Conservation (phyloP, 2,888 invertebrate genomes). For the Ellobium chinense region DNA sequence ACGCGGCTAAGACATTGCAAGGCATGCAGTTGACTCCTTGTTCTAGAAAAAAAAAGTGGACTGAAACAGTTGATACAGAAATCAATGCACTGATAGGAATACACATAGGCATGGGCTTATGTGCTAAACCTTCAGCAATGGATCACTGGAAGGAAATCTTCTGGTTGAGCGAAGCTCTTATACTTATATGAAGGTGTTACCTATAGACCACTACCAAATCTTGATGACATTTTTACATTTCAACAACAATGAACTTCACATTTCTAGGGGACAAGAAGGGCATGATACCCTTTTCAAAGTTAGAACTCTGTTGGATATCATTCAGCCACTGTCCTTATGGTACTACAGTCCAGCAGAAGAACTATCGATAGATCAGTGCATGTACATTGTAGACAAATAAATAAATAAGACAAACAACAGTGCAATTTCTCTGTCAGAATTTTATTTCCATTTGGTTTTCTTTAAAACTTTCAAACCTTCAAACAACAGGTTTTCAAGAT, state of each 20-base stretch:
- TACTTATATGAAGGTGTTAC: background rate
- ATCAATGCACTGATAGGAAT: constrained; percentile 40
- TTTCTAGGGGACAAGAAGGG: constrained; percentile 19
- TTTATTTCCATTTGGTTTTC: too few species aligned
- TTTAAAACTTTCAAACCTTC: too few species aligned
- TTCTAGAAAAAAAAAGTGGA: constrained; percentile 31
- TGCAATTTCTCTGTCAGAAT: too few species aligned
- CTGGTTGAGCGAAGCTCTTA: constrained; percentile 16
- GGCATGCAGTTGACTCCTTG: too few species aligned
- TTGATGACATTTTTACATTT: constrained; percentile 8
- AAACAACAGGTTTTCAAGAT: too few species aligned
- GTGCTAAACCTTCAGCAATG: constrained; percentile 24
- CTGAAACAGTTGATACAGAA: constrained; percentile 16
- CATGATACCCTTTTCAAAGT: constrained; percentile 22
- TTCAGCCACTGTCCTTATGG: background rate
- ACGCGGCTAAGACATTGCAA: too few species aligned
- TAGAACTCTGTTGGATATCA: background rate
- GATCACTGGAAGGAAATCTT: constrained; percentile 32
- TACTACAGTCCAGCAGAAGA: background rate
- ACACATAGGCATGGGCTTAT: constrained; percentile 43
- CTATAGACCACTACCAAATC: background rate
- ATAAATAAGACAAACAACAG: too few species aligned
- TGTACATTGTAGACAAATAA: too few species aligned
- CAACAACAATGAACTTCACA: background rate
- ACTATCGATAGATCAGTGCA: background rate